phyloP scores from a whole-genome alignment of 2,797 vertebrate species.

The Salarias fasciatus region DNA sequence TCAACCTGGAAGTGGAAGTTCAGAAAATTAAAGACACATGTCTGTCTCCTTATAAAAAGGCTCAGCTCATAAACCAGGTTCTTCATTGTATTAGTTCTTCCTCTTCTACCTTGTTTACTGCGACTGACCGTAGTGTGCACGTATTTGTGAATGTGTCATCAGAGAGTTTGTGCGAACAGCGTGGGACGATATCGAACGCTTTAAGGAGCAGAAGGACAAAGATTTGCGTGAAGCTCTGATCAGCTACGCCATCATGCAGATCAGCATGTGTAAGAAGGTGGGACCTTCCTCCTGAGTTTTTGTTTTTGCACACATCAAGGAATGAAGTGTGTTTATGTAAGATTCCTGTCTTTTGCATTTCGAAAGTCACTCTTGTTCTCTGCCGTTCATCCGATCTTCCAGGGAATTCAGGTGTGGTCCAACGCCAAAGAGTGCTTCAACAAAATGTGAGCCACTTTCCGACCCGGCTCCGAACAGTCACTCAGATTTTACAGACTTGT shows the following conservation, averaged over 20 bases:
- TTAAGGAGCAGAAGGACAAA: constrained; percentile 95
- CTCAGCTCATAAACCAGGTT: not conserved
- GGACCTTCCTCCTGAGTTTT: not conserved
- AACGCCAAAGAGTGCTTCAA: constrained; percentile 98
- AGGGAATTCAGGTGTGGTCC: constrained; percentile 99
- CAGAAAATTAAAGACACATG: not conserved
- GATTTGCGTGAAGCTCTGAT: constrained; percentile 96
- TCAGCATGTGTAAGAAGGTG: constrained; percentile 99
- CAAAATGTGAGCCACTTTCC: constrained; percentile 89
- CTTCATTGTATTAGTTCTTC: constrained; percentile 1
- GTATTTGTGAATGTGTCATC: constrained; percentile 43
- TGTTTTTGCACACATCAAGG: not conserved
- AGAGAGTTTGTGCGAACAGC: constrained; percentile 95
- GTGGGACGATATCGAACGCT: constrained; percentile 94
- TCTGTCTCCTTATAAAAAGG: not conserved
- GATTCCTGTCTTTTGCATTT: not conserved
- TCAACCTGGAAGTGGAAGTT: not conserved
- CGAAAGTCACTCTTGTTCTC: not conserved
- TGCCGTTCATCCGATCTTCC: constrained; percentile 29
- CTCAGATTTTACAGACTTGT: constrained; percentile 29
- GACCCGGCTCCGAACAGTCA: constrained; percentile 35
- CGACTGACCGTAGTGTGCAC: constrained; percentile 8
- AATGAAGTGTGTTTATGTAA: not conserved
- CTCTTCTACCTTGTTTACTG: not conserved
- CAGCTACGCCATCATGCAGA: constrained; percentile 98